These are phyloP conservation scores for Pardalotus punctatus DNA, from an alignment of 2,113 vertebrate genomes.

Conservation along the genomic window DNA sequence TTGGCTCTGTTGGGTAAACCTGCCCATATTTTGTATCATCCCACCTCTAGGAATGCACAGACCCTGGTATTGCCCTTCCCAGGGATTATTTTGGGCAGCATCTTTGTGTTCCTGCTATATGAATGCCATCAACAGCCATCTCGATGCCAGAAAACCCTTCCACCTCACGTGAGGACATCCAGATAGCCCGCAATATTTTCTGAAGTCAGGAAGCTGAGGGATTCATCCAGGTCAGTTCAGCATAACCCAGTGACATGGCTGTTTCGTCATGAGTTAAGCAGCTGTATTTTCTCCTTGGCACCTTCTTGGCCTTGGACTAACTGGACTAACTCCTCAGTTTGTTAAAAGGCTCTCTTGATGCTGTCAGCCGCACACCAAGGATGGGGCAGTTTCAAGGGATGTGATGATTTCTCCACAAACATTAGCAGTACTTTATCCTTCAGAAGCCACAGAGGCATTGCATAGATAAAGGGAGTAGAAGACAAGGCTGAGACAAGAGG, in stretches of 20 bases:
- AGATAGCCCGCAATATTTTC: neutral
- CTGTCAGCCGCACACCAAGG: neutral
- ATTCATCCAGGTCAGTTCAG: neutral
- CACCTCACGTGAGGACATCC: rapidly evolving
- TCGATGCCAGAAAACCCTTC: neutral
- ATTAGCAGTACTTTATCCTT: neutral
- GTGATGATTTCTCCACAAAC: neutral
- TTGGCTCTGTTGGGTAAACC: neutral
- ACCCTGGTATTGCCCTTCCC: neutral
- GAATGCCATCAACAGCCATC: neutral
- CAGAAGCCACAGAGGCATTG: neutral
- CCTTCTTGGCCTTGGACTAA: neutral
- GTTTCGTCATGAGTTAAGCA: rapidly evolving
- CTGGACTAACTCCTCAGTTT: neutral
- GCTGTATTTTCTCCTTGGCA: neutral
- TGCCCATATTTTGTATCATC: rapidly evolving
- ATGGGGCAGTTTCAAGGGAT: neutral
- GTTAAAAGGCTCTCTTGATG: neutral
- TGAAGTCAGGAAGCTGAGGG: neutral
- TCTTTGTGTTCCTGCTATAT: neutral
- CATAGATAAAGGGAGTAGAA: neutral
- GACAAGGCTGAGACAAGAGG: neutral
- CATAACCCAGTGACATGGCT: neutral
- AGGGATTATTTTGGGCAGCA: neutral
- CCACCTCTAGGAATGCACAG: neutral